Evolutionary conservation across 2,797 vertebrate genomes (phyloP).

Genomic region (Falco rusticolus): DNA sequence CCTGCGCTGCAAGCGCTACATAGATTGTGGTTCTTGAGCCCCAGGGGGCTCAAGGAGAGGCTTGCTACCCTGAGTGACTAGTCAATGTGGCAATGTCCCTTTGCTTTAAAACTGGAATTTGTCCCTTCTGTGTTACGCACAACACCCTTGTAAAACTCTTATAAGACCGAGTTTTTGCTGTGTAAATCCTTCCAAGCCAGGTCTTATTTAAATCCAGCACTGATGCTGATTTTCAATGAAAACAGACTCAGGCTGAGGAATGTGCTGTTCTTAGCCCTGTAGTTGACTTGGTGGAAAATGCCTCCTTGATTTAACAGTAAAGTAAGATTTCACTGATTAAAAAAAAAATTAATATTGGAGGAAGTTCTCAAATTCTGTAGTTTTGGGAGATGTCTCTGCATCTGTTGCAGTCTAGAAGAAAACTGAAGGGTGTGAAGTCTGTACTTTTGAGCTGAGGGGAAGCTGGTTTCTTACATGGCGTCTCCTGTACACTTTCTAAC

Average conservation of each 20-base stretch:
- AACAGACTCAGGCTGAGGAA: background rate
- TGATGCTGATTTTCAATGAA: background rate
- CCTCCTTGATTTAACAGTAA: background rate
- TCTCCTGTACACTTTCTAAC: background rate
- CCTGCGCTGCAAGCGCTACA: background rate
- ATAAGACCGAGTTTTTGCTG: background rate
- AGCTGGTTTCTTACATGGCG: background rate
- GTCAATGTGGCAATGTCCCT: fast-evolving
- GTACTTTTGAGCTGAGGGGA: background rate
- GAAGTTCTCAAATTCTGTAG: background rate
- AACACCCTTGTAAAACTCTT: background rate
- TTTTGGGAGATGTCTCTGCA: background rate
- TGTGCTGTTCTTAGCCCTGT: background rate
- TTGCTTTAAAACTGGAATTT: background rate
- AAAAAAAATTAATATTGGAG: background rate
- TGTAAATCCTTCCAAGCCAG: background rate
- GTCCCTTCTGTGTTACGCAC: background rate
- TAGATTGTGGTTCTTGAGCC: background rate
- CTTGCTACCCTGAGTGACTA: background rate
- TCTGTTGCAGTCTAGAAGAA: background rate
- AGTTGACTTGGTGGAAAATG: background rate
- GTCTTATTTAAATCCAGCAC: background rate
- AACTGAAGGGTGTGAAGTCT: background rate
- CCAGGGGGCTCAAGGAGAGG: background rate
- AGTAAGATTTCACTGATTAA: background rate